These are phyloP conservation scores for Nycticorax nycticorax DNA, from an alignment of 2,113 vertebrate genomes.

Conservation along the genomic window DNA sequence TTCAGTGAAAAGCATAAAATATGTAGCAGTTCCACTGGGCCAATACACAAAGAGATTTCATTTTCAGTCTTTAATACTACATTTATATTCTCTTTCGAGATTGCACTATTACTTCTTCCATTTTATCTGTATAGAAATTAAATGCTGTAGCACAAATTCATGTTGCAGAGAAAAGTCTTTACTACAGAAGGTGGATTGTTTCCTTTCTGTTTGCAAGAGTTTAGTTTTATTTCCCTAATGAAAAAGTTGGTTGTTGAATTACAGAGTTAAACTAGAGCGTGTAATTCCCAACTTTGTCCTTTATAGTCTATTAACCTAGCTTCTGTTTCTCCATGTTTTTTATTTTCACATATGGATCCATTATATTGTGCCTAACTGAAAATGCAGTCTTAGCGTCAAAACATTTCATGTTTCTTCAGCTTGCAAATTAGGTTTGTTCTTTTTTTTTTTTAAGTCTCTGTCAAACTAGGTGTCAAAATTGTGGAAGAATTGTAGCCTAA, in stretches of 20 bases:
- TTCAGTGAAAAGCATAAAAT: conserved; percentile 15
- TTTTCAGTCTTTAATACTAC: conserved; percentile 1
- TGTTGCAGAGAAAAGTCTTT: conserved; percentile 43
- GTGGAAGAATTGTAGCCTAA: not conserved
- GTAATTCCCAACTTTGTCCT: conserved; percentile 61
- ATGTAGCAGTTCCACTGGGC: not conserved
- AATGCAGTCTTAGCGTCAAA: not conserved
- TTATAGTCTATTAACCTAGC: conserved; percentile 37
- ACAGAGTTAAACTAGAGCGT: conserved; percentile 35
- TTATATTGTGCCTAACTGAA: conserved; percentile 48
- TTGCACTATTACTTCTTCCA: not conserved
- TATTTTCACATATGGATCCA: conserved; percentile 44
- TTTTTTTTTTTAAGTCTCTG: not conserved
- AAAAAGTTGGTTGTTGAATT: not conserved
- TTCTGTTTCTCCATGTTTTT: conserved; percentile 15
- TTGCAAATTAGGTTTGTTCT: conserved; percentile 18
- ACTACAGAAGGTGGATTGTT: conserved; percentile 17
- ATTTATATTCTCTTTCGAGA: conserved; percentile 36
- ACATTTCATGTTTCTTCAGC: conserved; percentile 26
- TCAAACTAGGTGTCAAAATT: not conserved
- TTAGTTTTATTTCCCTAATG: conserved; percentile 56
- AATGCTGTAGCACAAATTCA: conserved; percentile 45
- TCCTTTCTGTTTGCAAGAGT: not conserved
- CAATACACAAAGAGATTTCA: not conserved
- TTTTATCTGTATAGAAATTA: conserved; percentile 59